Percentiles rank a stretch among this genome's conserved stretches.
phyloP scores from a whole-genome alignment of 2,888 invertebrate species.

The Lasioglossum calceatum region DNA sequence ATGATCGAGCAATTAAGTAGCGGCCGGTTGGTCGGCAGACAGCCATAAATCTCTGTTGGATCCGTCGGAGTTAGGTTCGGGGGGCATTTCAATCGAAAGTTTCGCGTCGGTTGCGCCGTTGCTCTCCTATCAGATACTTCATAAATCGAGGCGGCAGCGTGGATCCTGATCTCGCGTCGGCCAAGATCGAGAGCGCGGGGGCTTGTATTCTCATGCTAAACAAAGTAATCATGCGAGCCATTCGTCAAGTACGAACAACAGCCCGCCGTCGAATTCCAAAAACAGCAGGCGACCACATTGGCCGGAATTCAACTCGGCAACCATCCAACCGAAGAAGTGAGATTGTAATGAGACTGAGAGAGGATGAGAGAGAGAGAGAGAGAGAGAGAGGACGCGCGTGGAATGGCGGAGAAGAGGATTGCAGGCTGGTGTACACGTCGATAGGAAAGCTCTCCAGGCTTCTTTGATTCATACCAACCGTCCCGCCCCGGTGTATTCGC shows the following conservation, averaged over 20 bases:
- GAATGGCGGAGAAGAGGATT: constrained; percentile 10
- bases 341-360: constrained; percentile 69
- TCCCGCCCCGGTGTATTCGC: constrained; percentile 6
- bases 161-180: background rate
- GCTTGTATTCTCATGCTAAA: constrained; percentile 61
- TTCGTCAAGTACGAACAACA: constrained; percentile 63
- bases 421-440: constrained; percentile 14
- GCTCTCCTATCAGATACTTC: constrained; percentile 54
- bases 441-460: constrained; percentile 26
- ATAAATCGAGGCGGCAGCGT: constrained; percentile 48
- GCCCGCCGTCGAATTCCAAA: constrained; percentile 66
- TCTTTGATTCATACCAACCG: constrained; percentile 45
- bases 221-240: constrained; percentile 67
- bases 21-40: constrained; percentile 4
- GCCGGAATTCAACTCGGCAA: constrained; percentile 72
- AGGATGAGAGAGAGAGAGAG: background rate
- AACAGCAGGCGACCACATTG: constrained; percentile 68
- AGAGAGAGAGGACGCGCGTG: background rate
- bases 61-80: background rate
- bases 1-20: constrained; percentile 56
- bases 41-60: constrained; percentile 39
- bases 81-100: constrained; percentile 46
- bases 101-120: constrained; percentile 35
- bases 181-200: constrained; percentile 44
- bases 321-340: constrained; percentile 67